Evolutionary conservation across 2,113 vertebrate genomes (phyloP), one percentile per base, ranked within the genome.

Genomic region (Gopherus flavomarginatus): DNA sequence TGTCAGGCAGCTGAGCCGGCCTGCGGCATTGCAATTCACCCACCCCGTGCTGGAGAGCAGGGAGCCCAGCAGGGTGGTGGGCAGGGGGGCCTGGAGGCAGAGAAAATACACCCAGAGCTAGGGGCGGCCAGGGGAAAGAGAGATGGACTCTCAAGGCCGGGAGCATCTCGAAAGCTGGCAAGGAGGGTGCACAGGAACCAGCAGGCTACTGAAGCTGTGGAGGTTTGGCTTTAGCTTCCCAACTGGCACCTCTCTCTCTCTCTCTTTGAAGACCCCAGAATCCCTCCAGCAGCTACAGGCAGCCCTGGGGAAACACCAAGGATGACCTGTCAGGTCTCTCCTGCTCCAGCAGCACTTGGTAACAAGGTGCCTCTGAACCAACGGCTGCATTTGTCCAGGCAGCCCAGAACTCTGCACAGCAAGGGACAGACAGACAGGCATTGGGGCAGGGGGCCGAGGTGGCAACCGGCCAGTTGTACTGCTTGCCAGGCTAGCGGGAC

Each of bases 1-100:
- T 24, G 42, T 0, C 0, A 11, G 31, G 50, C 65, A 1, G 0
- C 52, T 0, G 21, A 56, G 27, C 57, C 27, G 1, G 27, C 11
- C 26, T 13, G 26, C 26, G 57, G 57, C 57, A 12, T 8, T n/a
- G 35, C 17, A 19, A 38, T 9, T 69, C 31, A 9, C 5, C 35
- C 14, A 19, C 29, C 3, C 31, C 31, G 14, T 35, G 59, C 31
- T n/a, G 27, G 59, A 62, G 29, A 62, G 13, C 27, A 62, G 10
- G 59, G 59, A 31, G 6, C 59, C 57, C 59, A 31, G 29, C 31
- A 7, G 62, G 26, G 26, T 26, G 11, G 56, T 5, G 26, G 35
- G 62, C 16, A 24, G 24, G 56, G 17, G 31, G 31, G 12, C 14
- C 31, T 19, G 6, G 16, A 19, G 62, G 35, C 62, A n/a, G 62